Evolutionary conservation across 92 coral and sea anemone species (phyloP).

Genomic region (Phenganax stokvisi): DNA sequence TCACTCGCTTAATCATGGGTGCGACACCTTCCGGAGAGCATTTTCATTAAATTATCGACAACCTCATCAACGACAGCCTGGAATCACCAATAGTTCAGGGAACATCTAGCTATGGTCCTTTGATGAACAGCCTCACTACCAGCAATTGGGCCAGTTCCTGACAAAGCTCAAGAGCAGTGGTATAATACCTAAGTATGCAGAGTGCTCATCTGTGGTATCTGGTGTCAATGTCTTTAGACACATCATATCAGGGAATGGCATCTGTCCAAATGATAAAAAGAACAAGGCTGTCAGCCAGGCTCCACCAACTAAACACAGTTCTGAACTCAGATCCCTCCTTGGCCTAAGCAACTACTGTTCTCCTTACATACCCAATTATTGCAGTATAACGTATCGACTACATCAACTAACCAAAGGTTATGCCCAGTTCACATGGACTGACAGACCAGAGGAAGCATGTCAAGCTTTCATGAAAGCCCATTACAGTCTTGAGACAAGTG

Average conservation of each 20-base stretch:
- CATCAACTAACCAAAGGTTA: constrained; percentile 21
- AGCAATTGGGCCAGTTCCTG: too few relatives aligned
- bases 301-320: constrained; percentile 40
- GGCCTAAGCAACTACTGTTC: too few relatives aligned
- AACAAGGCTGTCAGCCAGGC: constrained; percentile 43
- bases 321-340: constrained; percentile 28
- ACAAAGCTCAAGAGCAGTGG: too few relatives aligned
- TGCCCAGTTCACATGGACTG: background rate
- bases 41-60: constrained; percentile 40
- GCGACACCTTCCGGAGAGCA: constrained; percentile 46
- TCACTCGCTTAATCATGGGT: constrained; percentile 26
- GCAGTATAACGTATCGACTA: too few relatives aligned
- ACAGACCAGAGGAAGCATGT: too few relatives aligned
- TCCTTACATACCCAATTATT: constrained; percentile 32
- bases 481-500: constrained; percentile 42
- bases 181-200: background rate
- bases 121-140: too few relatives aligned
- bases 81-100: constrained; percentile 24
- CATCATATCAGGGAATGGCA: constrained; percentile 37
- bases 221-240: constrained; percentile 51
- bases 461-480: constrained; percentile 38
- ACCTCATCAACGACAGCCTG: constrained; percentile 26
- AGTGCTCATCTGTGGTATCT: constrained; percentile 32
- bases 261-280: constrained; percentile 31
- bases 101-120: constrained; percentile 46